A percentile compares a stretch with the other conserved stretches of the same genome.
phyloP scores from a whole-genome alignment of 1,140 invertebrate genomes.

The Branchinecta lindahli region DNA sequence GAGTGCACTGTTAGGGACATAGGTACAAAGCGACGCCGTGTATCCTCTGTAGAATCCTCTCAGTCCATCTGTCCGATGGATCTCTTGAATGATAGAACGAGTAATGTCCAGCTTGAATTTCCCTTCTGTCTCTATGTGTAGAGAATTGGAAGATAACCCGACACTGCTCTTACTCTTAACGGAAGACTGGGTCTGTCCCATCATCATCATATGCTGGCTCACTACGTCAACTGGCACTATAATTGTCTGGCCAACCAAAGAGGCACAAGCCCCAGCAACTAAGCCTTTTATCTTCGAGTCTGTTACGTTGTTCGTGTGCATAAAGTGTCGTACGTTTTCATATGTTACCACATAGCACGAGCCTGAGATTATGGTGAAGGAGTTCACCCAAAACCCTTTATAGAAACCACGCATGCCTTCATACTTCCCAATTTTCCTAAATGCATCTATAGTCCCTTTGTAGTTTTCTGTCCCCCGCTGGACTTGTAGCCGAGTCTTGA shows the following conservation, averaged over 20 bases:
- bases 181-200: slow-evolving; percentile 38
- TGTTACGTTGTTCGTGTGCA: slow-evolving; percentile 43
- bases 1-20: slow-evolving; percentile 85
- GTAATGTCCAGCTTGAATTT: slow-evolving; percentile 45
- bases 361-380: slow-evolving; percentile 65
- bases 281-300: slow-evolving; percentile 49
- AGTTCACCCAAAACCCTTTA: slow-evolving; percentile 87
- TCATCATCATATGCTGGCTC: slow-evolving; percentile 90
- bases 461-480: slow-evolving; percentile 70
- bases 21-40: slow-evolving; percentile 71
- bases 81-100: slow-evolving; percentile 49
- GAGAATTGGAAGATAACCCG: slow-evolving; percentile 26
- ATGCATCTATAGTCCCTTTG: slow-evolving; percentile 64
- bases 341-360: slow-evolving; percentile 92
- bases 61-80: slow-evolving; percentile 64
- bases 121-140: slow-evolving; percentile 32
- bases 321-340: slow-evolving; percentile 69
- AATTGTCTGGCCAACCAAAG: slow-evolving; percentile 82
- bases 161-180: slow-evolving; percentile 30
- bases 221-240: slow-evolving; percentile 92
- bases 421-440: slow-evolving; percentile 65
- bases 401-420: slow-evolving; percentile 81
- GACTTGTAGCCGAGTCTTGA: slow-evolving; percentile 88
- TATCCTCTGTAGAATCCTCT: slow-evolving; percentile 86
- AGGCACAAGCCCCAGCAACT: slow-evolving; percentile 68